phyloP scores from a whole-genome alignment of 2,888 invertebrate species.

The Acrobasis consociella region DNA sequence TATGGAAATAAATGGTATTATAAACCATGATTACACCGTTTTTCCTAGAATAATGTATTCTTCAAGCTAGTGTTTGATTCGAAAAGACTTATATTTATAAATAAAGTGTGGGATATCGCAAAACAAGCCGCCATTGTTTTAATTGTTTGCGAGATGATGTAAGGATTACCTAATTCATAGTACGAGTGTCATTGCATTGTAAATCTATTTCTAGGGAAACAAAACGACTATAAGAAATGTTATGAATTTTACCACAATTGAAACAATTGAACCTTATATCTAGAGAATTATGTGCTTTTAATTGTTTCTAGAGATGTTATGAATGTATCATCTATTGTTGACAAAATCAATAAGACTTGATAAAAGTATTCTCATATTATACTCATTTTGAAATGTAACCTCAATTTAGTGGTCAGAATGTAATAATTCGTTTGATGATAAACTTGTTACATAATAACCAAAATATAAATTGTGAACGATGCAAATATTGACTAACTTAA shows the following conservation, averaged over 20 bases:
- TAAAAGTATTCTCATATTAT: no score
- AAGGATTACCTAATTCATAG: conserved; percentile 23
- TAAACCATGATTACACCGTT: conserved; percentile 12
- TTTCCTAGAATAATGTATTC: conserved; percentile 18
- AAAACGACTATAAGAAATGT: conserved; percentile 10
- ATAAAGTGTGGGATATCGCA: conserved; percentile 13
- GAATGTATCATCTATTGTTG: no score
- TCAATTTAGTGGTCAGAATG: no score
- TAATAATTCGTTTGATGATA: no score
- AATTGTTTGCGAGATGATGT: conserved; percentile 16
- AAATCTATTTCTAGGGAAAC: conserved; percentile 1
- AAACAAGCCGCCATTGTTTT: conserved; percentile 10
- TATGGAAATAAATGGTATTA: not conserved
- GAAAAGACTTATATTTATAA: conserved; percentile 19
- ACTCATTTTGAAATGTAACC: no score
- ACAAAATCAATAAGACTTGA: no score
- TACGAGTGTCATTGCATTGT: conserved; percentile 17
- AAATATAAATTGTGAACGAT: no score
- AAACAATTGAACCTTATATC: not conserved
- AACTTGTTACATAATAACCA: no score
- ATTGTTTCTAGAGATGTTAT: no score
- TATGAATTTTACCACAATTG: conserved; percentile 17
- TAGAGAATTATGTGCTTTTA: not conserved
- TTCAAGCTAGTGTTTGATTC: conserved; percentile 10
- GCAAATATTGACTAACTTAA: no score